Conservation (phyloP, 2,888 invertebrate species). For the Tetrapedia diversipes region DNA sequence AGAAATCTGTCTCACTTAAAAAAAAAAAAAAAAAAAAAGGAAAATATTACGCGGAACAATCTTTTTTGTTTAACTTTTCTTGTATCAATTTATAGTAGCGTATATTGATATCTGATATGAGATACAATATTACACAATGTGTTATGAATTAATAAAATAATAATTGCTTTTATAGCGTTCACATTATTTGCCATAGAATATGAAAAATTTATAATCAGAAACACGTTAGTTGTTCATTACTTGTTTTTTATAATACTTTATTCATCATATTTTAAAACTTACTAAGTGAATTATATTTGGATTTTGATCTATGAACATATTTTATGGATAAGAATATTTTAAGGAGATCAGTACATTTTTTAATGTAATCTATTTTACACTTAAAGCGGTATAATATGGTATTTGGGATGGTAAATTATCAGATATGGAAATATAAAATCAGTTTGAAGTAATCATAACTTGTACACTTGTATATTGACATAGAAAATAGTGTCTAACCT, state of each 20-base stretch:
- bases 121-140: constrained; percentile 46
- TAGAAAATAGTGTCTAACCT: constrained; percentile 43
- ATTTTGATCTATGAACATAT: constrained; percentile 46
- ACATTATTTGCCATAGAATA: constrained; percentile 57
- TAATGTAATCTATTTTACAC: constrained; percentile 46
- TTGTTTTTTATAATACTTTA: constrained; percentile 54
- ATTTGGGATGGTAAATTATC: constrained; percentile 46
- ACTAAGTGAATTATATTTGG: constrained; percentile 37
- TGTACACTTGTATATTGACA: constrained; percentile 55
- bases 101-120: constrained; percentile 52
- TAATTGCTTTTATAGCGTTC: constrained; percentile 54
- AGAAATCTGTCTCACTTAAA: constrained; percentile 54
- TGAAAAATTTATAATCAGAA: constrained; percentile 34
- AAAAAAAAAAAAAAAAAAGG: constrained; percentile 20
- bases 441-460: constrained; percentile 44
- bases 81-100: constrained; percentile 60
- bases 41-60: constrained; percentile 49
- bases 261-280: constrained; percentile 41
- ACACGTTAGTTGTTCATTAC: constrained; percentile 42
- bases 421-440: constrained; percentile 35
- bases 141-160: constrained; percentile 49
- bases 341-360: constrained; percentile 41
- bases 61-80: constrained; percentile 60
- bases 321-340: constrained; percentile 56
- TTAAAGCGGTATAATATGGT: constrained; percentile 40